These are phyloP conservation scores for Pandemis cinnamomeana DNA, from an alignment of 2,888 invertebrate species.

Conservation along the genomic window DNA sequence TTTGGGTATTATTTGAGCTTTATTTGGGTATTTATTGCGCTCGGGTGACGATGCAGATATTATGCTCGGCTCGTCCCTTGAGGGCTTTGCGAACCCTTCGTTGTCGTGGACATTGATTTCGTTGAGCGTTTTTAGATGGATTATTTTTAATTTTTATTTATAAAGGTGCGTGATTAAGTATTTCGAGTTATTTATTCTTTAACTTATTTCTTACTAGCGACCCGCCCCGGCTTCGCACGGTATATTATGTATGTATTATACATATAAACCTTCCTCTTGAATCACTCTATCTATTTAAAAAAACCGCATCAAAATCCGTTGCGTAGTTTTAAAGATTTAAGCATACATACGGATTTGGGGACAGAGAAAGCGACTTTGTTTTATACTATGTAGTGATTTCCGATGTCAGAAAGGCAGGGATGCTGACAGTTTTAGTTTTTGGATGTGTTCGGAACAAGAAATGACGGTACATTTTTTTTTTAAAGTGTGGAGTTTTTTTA, in stretches of 20 bases:
- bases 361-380: too few species aligned
- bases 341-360: too few species aligned
- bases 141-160: constrained; percentile 50
- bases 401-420: not conserved
- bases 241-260: too few species aligned
- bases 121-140: constrained; percentile 43
- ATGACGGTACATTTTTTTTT: too few species aligned
- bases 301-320: too few species aligned
- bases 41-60: constrained; percentile 84
- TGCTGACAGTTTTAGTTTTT: not conserved
- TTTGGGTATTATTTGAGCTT: constrained; percentile 88
- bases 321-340: too few species aligned
- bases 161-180: constrained; percentile 20
- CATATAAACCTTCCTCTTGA: too few species aligned
- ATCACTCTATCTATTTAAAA: too few species aligned
- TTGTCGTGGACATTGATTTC: constrained; percentile 67
- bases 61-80: constrained; percentile 73
- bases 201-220: not conserved
- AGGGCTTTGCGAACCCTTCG: constrained; percentile 65
- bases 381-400: too few species aligned
- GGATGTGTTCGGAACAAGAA: too few species aligned
- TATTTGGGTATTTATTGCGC: constrained; percentile 87
- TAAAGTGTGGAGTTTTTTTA: too few species aligned
- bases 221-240: too few species aligned
- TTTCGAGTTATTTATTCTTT: not conserved